Base-by-base conservation (phyloP, 1,140 invertebrate species). In the Drosophila sucinea region DNA sequence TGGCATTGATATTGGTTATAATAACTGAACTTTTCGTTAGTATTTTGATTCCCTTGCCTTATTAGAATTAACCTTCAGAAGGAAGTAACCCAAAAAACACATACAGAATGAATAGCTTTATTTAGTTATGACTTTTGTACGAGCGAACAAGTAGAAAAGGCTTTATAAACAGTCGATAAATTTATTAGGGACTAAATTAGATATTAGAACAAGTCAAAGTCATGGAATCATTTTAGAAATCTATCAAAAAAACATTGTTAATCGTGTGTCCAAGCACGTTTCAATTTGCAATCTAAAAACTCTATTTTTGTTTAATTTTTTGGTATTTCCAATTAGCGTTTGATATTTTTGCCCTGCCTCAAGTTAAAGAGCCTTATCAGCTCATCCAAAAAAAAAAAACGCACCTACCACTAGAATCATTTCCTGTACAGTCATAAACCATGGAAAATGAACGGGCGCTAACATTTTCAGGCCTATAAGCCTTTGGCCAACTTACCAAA, bases 1-100 rank as follows among this genome's bases (percentile, higher is more conserved):
- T 86, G 84, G 65, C 76, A 79, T 67, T 73, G 84, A 87, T 89
- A 89, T 87, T 80, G 80, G 76, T 87, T 51, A 51, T 51, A 87
- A 86, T 83, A 87, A 74, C 79, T 72, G 56, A 78, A 87, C 72
- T 68, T 86, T 74, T 40, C n/a, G 4, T 30, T 58, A 40, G 60
- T 57, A 76, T 72, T 75, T 79, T 60, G 72, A 61, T 77, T 44
- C 57, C 72, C 25, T 51, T 51, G 23, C 23, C 35, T 38, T 8
- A 35, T 8, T 35, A 25, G 23, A 47, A 27, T 27, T 51, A 51
- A 17, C 11, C 41, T 44, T 23, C 41, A 44, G 6, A 73, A 63
- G 70, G 5, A 51, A 51, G 7, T 27, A 23, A 8, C 41, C n/a
- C 41, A 65, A 62, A 57, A 30, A 30, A 32, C 29, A 30, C 4